Conservation (phyloP, 2,113 vertebrate genomes). For the Casuarius casuarius region DNA sequence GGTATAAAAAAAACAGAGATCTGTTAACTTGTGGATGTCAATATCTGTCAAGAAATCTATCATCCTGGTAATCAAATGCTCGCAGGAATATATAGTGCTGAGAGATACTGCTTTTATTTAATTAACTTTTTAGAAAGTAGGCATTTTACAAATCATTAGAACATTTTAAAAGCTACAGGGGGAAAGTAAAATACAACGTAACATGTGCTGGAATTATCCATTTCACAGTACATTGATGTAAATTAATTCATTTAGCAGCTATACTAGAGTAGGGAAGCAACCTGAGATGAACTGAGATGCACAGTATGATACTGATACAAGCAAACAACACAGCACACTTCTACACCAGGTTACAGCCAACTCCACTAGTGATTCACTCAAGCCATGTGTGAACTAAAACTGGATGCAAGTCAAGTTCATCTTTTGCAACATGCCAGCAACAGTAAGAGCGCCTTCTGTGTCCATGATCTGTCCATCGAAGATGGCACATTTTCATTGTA, state of each 20-base stretch:
- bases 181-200: not conserved
- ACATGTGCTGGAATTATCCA: not conserved
- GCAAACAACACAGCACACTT: not conserved
- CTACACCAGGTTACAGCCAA: not conserved
- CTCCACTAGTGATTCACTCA: not conserved
- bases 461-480: not conserved
- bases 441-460: not conserved
- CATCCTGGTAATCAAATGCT: conserved; percentile 15
- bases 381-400: not conserved
- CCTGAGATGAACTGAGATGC: conserved; percentile 22
- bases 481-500: not conserved
- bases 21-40: not conserved
- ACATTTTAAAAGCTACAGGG: conserved; percentile 31
- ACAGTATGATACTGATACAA: not conserved
- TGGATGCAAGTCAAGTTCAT: not conserved
- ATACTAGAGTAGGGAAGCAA: not conserved
- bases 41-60: conserved; percentile 37
- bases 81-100: not conserved
- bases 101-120: conserved; percentile 56
- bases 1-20: not conserved
- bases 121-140: conserved; percentile 48
- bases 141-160: conserved; percentile 45
- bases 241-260: conserved; percentile 42
- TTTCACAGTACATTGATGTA: conserved; percentile 15
- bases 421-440: not conserved